These are phyloP conservation scores for Onychostruthus taczanowskii DNA, from an alignment of 2,113 vertebrate species.

Conservation along the genomic window DNA sequence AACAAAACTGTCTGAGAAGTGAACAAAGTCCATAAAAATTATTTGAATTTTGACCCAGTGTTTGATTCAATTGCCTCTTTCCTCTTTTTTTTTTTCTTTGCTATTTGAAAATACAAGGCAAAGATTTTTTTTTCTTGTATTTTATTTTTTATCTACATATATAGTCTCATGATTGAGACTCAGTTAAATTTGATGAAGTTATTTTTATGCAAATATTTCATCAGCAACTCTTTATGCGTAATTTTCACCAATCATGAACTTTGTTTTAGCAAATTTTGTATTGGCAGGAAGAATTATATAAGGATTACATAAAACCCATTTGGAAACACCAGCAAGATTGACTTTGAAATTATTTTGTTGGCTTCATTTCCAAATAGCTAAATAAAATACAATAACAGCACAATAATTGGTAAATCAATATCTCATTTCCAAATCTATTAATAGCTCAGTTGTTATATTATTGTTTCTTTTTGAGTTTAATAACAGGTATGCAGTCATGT, in stretches of 20 bases:
- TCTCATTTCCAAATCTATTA: background rate
- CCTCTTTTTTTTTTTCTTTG: background rate
- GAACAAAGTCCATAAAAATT: background rate
- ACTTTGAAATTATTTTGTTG: background rate
- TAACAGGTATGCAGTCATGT: background rate
- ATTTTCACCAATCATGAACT: background rate
- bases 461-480: background rate
- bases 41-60: background rate
- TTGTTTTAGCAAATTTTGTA: background rate
- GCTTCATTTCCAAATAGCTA: background rate
- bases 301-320: background rate
- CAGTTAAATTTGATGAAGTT: background rate
- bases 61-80: background rate
- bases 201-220: background rate
- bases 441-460: background rate
- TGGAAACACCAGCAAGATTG: background rate
- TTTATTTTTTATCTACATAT: background rate
- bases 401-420: background rate
- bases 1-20: background rate
- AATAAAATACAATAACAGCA: background rate
- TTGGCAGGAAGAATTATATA: background rate
- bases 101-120: background rate
- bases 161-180: background rate
- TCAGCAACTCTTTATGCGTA: background rate
- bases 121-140: fast-evolving